Base-by-base conservation (phyloP, 2,888 invertebrate species). In the Isotomurus palustris region DNA sequence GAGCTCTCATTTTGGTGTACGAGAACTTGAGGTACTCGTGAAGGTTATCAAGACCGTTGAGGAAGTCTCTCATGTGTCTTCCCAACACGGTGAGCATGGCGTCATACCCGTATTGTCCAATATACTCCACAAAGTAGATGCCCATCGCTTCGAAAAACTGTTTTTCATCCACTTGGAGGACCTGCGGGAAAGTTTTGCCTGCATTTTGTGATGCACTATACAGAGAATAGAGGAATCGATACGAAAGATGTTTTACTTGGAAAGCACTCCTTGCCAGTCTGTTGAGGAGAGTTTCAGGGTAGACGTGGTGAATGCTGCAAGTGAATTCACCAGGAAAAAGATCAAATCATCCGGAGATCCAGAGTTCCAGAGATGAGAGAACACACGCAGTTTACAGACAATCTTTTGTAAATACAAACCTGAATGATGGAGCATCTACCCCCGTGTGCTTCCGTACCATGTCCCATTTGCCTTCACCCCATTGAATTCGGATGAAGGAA, bases 21-120 rank as follows among this genome's bases (percentile, higher is more conserved):
- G 92, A 93, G 78, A 94, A 94, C 76, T 95, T 90, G 45, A 97
- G 80, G 75, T 97, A 97, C 75, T 96, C 96, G 75, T 97, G 97
- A 24, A 97, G 80, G 78, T 96, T 96, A 77, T 97, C 96, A 70
- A 97, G 78, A 75, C 91, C 94, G 74, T 95, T 96, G 2, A 96
- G 82, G 73, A 96, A 96, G 76, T 96, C 95, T 53, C 95, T 80
- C 85, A 96, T 89, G 75, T 95, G 91, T 4, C 95, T 81, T 1
- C 95, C 95, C 19, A 93, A 80, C 0, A 93, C 91, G 1, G 90
- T 89, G 5, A 93, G 77, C 0, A 93, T 91, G 51, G 90, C 80
- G 77, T 95, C 94, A 77, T 96, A 95, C 14, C 94, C 95, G 73
- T 94, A 95, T 72, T 93, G 92, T 25, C 91, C 87, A 4, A 47